phyloP scores from a whole-genome alignment of 2,888 invertebrate genomes.

The Spialia ferax region DNA sequence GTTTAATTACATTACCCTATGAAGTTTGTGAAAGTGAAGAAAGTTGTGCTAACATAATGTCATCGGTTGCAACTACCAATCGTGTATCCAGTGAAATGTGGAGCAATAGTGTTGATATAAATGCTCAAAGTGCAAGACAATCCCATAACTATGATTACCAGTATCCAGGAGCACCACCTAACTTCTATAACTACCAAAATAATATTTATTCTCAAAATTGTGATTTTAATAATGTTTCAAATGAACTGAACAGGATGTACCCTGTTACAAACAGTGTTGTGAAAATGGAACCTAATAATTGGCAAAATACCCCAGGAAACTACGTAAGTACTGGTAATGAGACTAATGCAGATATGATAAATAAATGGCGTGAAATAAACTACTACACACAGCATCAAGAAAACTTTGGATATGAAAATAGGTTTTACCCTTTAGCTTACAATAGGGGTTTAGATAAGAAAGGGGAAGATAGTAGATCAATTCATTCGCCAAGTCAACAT shows the following conservation, averaged over 20 bases:
- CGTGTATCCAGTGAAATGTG: conserved; percentile 75
- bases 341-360: conserved; percentile 66
- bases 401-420: conserved; percentile 62
- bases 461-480: conserved; percentile 63
- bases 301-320: conserved; percentile 65
- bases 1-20: conserved; percentile 55
- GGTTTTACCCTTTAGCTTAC: conserved; percentile 52
- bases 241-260: conserved; percentile 60
- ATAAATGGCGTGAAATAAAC: conserved; percentile 73
- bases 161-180: conserved; percentile 57
- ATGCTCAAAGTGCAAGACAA: conserved; percentile 64
- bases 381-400: conserved; percentile 67
- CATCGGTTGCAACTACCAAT: conserved; percentile 69
- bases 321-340: conserved; percentile 56
- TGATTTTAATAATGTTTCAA: conserved; percentile 61
- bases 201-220: conserved; percentile 62
- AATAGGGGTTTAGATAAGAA: conserved; percentile 55
- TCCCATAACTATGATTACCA: conserved; percentile 65
- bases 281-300: conserved; percentile 69
- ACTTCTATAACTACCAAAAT: conserved; percentile 66
- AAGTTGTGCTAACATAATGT: conserved; percentile 58
- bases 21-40: conserved; percentile 58
- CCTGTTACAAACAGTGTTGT: conserved; percentile 57
- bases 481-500: conserved; percentile 72
- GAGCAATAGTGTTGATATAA: conserved; percentile 69